Conservation (phyloP, 1,140 invertebrate genomes). For the Calycopis cecrops region DNA sequence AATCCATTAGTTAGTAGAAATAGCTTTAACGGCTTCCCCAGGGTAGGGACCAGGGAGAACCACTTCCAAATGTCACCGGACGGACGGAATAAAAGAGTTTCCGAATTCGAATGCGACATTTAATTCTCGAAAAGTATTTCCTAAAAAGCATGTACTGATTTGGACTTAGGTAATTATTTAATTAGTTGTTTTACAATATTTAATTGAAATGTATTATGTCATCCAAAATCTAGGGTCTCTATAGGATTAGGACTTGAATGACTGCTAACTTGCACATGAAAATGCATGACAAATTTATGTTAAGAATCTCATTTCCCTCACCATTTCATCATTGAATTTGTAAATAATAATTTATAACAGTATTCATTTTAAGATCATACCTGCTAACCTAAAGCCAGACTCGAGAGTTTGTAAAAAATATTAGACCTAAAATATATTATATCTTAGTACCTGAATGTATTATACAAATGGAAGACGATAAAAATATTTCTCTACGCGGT, state of each 20-base stretch:
- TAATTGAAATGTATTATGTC: background rate
- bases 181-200: conserved; percentile 4
- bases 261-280: too few species aligned
- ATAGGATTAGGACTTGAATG: too few species aligned
- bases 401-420: conserved; percentile 17
- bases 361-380: conserved; percentile 35
- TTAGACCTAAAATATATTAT: conserved; percentile 4
- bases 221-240: too few species aligned
- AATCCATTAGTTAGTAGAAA: conserved; percentile 66
- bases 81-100: conserved; percentile 71
- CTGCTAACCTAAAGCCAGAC: conserved; percentile 22
- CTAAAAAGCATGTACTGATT: conserved; percentile 12
- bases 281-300: too few species aligned
- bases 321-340: conserved; percentile 25
- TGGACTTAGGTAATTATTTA: conserved; percentile 9
- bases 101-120: conserved; percentile 79
- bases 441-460: conserved; percentile 8
- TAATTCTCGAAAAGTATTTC: conserved; percentile 36
- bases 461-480: background rate
- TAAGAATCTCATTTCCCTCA: conserved; percentile 2
- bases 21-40: conserved; percentile 66
- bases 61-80: conserved; percentile 63
- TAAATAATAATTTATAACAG: conserved; percentile 68
- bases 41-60: conserved; percentile 48
- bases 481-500: background rate